Conservation (phyloP, 2,797 vertebrate species). For the Falco novaeseelandiae region DNA sequence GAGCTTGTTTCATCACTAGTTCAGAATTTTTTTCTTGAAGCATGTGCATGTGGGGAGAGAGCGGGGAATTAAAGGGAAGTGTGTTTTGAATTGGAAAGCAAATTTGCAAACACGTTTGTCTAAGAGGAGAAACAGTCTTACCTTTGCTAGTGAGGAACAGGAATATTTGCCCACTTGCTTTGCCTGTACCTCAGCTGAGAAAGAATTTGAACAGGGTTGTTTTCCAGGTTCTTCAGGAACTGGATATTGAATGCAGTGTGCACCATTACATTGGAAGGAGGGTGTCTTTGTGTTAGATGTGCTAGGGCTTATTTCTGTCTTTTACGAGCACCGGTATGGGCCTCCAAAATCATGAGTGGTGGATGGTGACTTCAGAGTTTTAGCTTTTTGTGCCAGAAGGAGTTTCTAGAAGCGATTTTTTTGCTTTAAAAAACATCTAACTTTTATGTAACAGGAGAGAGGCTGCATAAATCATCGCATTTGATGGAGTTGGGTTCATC, state of each 20-base stretch:
- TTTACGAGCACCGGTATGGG: no score
- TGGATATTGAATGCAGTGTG: accelerated
- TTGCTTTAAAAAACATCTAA: background rate
- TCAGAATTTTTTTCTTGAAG: background rate
- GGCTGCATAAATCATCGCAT: background rate
- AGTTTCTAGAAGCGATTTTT: background rate
- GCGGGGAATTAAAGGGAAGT: background rate
- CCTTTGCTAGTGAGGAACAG: background rate
- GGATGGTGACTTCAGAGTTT: background rate
- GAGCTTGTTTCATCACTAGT: background rate
- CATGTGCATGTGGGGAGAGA: background rate
- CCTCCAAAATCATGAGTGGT: background rate
- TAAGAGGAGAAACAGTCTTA: background rate
- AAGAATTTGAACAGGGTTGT: background rate
- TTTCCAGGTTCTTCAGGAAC: background rate
- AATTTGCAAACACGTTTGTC: background rate
- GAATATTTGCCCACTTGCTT: background rate
- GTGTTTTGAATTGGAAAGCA: background rate
- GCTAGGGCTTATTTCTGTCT: background rate
- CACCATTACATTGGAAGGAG: background rate
- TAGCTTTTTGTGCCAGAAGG: background rate
- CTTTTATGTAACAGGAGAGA: background rate
- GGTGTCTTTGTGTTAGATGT: background rate
- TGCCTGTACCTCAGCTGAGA: background rate
- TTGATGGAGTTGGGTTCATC: background rate